phyloP scores from a whole-genome alignment of 1,140 invertebrate genomes.

The Drosophila prosaltans region DNA sequence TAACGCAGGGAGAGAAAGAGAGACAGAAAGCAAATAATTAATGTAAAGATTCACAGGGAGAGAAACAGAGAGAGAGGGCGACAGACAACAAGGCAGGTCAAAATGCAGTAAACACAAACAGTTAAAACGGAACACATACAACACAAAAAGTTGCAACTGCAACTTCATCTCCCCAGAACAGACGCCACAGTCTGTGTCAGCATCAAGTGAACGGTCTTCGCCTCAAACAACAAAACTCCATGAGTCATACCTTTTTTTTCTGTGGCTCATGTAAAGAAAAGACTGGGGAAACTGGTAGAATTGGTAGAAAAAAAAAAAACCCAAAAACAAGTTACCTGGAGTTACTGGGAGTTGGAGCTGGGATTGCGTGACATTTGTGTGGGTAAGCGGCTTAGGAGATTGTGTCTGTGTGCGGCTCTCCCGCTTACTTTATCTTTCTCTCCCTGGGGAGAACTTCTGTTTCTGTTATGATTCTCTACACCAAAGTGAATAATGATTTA shows the following conservation, averaged over 20 bases:
- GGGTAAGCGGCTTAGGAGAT: conserved; percentile 73
- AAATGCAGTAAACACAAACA: conserved; percentile 72
- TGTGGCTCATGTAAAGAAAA: conserved; percentile 57
- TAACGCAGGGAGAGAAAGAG: conserved; percentile 35
- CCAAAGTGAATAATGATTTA: conserved; percentile 72
- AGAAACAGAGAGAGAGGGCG: conserved; percentile 7
- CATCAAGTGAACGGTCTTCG: conserved; percentile 18
- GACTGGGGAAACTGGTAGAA: conserved; percentile 58
- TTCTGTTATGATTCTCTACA: conserved; percentile 21
- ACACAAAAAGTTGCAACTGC: conserved; percentile 48
- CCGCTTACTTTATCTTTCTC: not conserved
- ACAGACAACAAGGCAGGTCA: conserved; percentile 42
- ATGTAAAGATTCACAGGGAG: conserved; percentile 38
- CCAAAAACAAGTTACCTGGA: conserved; percentile 67
- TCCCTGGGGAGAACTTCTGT: conserved; percentile 8
- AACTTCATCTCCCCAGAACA: conserved; percentile 44
- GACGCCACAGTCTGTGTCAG: conserved; percentile 55
- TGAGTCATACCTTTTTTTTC: conserved; percentile 62
- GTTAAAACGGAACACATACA: conserved; percentile 65
- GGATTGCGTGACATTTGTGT: conserved; percentile 73
- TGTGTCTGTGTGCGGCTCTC: conserved; percentile 36
- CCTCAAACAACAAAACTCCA: conserved; percentile 19
- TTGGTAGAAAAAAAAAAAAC: conserved; percentile 51
- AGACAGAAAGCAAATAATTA: conserved; percentile 21
- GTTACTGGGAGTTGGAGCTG: conserved; percentile 28